Evolutionary conservation across 1,140 invertebrate species (phyloP).

Genomic region (Mesaphorura yosii): DNA sequence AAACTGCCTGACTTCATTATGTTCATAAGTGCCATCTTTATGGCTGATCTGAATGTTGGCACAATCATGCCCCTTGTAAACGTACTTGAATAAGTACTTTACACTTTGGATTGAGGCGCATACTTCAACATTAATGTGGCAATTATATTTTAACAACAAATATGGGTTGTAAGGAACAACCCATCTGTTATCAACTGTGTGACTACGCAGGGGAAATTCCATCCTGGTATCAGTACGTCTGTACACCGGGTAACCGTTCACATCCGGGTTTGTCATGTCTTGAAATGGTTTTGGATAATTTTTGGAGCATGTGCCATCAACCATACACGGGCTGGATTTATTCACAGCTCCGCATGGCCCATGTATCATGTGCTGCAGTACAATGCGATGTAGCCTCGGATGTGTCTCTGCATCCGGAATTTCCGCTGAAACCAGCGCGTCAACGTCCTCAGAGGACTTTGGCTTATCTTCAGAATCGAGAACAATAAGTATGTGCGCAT

Average conservation of each 20-base stretch:
- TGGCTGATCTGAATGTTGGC: constrained; percentile 18
- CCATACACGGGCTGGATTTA: constrained; percentile 33
- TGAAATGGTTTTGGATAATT: constrained; percentile 34
- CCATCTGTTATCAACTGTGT: constrained; percentile 39
- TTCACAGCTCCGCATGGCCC: constrained; percentile 31
- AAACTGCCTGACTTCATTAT: constrained; percentile 30
- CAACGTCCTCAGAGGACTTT: constrained; percentile 23
- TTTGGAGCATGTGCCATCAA: constrained; percentile 35
- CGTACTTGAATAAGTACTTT: constrained; percentile 33
- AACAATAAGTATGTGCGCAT: constrained; percentile 39
- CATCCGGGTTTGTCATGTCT: constrained; percentile 32
- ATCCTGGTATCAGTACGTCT: constrained; percentile 10
- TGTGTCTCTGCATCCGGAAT: constrained; percentile 36
- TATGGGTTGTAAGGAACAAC: constrained; percentile 44
- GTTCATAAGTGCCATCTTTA: constrained; percentile 8
- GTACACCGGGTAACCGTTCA: constrained; percentile 38
- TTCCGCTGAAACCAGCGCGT: constrained; percentile 38
- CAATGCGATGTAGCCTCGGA: constrained; percentile 35
- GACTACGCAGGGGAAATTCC: background rate
- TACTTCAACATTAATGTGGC: constrained; percentile 42
- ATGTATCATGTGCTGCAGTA: constrained; percentile 39
- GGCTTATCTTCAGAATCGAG: constrained; percentile 20
- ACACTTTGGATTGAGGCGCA: constrained; percentile 42
- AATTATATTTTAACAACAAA: constrained; percentile 40
- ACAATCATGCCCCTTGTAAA: constrained; percentile 10